Evolutionary conservation across 2,797 vertebrate genomes (phyloP).

Genomic region (Leontopithecus rosalia): DNA sequence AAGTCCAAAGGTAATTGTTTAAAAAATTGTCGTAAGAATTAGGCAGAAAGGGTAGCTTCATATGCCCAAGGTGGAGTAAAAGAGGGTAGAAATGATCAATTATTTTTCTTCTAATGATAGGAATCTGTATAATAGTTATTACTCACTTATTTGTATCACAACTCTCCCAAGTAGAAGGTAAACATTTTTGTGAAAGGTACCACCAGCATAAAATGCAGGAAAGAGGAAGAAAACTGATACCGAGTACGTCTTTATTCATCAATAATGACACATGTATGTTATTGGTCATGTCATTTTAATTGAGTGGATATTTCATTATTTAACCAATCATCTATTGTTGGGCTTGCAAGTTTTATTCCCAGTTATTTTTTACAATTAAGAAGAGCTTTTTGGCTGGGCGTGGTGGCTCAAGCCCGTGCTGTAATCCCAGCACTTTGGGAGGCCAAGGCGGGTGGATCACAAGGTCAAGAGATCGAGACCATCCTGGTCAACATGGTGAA

Average conservation of each 20-base stretch:
- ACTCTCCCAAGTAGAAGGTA: not conserved
- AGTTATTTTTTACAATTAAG: not conserved
- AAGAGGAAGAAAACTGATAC: not conserved
- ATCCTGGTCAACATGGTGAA: too few relatives aligned
- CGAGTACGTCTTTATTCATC: not conserved
- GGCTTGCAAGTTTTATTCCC: not conserved
- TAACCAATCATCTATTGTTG: not conserved
- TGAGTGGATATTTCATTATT: slow-evolving; percentile 36
- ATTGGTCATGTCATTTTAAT: not conserved
- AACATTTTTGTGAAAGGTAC: slow-evolving; percentile 19
- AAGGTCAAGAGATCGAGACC: too few relatives aligned
- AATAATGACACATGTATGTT: not conserved
- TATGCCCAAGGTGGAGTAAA: not conserved
- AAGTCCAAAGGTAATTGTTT: not conserved
- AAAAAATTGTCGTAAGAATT: slow-evolving; percentile 36
- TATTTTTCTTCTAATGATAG: slow-evolving; percentile 50
- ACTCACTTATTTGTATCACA: not conserved
- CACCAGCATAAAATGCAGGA: not conserved
- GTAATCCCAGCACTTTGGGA: too few relatives aligned
- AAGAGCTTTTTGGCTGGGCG: not conserved
- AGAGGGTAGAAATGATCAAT: not conserved
- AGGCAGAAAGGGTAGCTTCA: slow-evolving; percentile 27
- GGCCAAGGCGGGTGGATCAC: too few relatives aligned
- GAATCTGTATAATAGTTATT: slow-evolving; percentile 11
- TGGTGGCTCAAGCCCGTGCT: too few relatives aligned